Percentiles rank a stretch among this genome's conserved stretches.
Conservation (phyloP, 92 coral and sea anemone genomes). For the Parazoanthus swiftii region DNA sequence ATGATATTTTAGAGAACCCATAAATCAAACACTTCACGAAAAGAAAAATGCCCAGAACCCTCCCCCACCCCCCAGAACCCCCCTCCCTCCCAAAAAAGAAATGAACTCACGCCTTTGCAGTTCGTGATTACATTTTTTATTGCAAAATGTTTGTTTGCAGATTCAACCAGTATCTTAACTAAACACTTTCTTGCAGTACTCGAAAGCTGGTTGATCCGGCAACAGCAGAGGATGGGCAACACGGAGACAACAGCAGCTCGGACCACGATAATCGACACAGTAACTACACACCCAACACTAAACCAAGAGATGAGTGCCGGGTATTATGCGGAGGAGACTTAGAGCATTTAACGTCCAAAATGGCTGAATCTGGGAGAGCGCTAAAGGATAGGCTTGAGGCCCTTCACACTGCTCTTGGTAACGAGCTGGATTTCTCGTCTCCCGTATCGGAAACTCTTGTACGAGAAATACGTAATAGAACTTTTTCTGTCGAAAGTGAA, state of each 20-base stretch:
- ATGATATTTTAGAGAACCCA: too few species aligned
- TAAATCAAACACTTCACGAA: too few species aligned
- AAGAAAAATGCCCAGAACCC: too few species aligned
- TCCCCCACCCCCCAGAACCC: too few species aligned
- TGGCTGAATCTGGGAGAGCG: constrained; percentile 48
- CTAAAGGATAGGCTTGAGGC: constrained; percentile 48
- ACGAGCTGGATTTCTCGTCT: constrained; percentile 37
- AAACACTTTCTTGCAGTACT: neutral
- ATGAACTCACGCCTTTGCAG: too few species aligned
- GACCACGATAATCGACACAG: neutral
- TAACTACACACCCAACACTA: neutral
- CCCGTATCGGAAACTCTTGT: constrained; percentile 55
- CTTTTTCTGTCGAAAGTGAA: constrained; percentile 69
- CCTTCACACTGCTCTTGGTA: constrained; percentile 49
- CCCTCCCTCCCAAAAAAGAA: too few species aligned
- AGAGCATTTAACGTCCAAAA: constrained; percentile 39
- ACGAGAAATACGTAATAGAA: constrained; percentile 64
- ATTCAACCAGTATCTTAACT: neutral
- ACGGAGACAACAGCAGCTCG: neutral
- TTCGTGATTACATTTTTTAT: too few species aligned
- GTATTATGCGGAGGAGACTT: constrained; percentile 1
- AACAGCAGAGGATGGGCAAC: neutral
- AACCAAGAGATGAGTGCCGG: neutral
- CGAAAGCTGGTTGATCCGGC: neutral
- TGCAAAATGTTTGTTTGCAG: neutral